Evolutionary conservation across 1,140 invertebrate species (phyloP).

Genomic region (Euschistus heros): DNA sequence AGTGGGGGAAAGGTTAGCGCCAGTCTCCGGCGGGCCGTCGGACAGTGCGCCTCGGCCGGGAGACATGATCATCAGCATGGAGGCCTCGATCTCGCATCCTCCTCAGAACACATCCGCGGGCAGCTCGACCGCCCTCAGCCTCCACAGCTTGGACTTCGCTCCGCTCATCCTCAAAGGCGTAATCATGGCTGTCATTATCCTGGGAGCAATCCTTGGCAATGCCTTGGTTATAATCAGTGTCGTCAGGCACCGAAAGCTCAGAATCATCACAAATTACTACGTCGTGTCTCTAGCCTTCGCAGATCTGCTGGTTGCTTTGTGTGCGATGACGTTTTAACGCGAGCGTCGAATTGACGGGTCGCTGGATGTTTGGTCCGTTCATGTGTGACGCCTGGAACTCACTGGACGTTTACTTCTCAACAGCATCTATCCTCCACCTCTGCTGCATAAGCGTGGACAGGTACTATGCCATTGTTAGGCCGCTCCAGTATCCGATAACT

Average conservation of each 20-base stretch:
- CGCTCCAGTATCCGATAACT: constrained; percentile 75
- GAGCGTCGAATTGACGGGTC: constrained; percentile 53
- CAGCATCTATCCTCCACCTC: constrained; percentile 85
- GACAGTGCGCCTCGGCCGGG: not conserved
- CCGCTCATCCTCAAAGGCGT: constrained; percentile 54
- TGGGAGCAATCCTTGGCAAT: constrained; percentile 68
- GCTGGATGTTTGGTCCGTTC: constrained; percentile 74
- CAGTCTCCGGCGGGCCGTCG: constrained; percentile 5
- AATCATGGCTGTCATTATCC: constrained; percentile 49
- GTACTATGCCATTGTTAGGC: constrained; percentile 80
- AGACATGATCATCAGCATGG: constrained; percentile 15
- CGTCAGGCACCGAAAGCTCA: constrained; percentile 67
- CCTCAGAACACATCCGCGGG: not conserved
- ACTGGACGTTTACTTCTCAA: constrained; percentile 89
- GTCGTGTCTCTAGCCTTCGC: constrained; percentile 84
- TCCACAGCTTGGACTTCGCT: constrained; percentile 19
- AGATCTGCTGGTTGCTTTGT: constrained; percentile 81
- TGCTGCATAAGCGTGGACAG: constrained; percentile 89
- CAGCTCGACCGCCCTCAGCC: constrained; percentile 15
- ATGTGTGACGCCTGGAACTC: constrained; percentile 94
- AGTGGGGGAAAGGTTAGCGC: not conserved
- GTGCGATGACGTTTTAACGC: constrained; percentile 94
- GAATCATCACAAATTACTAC: constrained; percentile 89
- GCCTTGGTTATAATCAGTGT: constrained; percentile 68
- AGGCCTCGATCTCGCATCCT: constrained; percentile 3